A percentile compares a stretch with the other conserved stretches of the same genome.
phyloP scores from a whole-genome alignment of 2,888 invertebrate genomes.

The Eucriotettix oculatus region DNA sequence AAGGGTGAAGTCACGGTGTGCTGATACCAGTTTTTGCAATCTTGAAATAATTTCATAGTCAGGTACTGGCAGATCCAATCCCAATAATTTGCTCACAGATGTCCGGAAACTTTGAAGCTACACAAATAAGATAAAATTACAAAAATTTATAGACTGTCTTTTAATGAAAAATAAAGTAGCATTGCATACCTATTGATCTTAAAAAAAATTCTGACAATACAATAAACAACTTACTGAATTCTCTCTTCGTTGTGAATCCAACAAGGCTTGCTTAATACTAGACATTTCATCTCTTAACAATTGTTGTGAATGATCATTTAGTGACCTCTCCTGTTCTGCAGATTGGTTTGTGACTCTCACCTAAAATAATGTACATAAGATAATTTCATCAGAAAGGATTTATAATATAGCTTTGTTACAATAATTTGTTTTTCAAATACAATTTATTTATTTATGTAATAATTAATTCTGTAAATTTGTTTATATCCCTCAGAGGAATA shows the following conservation, averaged over 20 bases:
- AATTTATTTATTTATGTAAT: no score
- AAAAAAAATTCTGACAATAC: no score
- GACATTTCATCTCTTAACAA: conserved; percentile 60
- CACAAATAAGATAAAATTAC: neutral
- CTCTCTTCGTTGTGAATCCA: conserved; percentile 58
- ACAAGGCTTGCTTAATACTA: conserved; percentile 52
- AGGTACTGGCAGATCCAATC: conserved; percentile 51
- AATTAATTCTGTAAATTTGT: no score
- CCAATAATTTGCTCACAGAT: conserved; percentile 54
- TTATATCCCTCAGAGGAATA: no score
- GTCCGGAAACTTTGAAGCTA: conserved; percentile 56
- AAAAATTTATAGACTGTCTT: no score
- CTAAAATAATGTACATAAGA: conserved; percentile 2
- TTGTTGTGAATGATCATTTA: conserved; percentile 50
- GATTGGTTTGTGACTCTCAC: conserved; percentile 47
- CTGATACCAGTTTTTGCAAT: conserved; percentile 67
- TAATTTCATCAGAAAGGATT: no score
- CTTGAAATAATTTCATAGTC: conserved; percentile 63
- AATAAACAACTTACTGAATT: conserved; percentile 33
- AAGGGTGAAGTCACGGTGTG: conserved; percentile 73
- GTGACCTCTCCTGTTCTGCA: conserved; percentile 49
- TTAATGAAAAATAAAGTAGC: no score
- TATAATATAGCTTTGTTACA: no score
- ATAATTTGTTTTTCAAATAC: no score
- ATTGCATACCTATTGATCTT: no score